Base-by-base conservation (phyloP, 2,888 invertebrate genomes). In the Diarsia dahlii region DNA sequence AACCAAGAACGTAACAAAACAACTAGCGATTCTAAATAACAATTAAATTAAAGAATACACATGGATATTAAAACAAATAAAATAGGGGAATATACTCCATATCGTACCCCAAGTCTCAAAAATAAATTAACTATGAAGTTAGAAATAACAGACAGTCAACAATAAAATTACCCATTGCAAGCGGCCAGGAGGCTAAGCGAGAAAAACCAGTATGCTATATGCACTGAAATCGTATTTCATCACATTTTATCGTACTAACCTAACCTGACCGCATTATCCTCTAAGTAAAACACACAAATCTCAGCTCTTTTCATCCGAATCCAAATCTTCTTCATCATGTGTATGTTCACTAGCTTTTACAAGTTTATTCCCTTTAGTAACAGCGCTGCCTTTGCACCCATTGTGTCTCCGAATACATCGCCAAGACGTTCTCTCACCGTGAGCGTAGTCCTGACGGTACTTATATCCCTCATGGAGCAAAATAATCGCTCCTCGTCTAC, bases 341-440 rank as follows among this genome's bases (percentile, higher is more conserved):
- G 77, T 87, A 63, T 87, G 88, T 28, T 15, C n/a, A 62, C 66
- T 80, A 39, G 75, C 63, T 66, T 82, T 84, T 0, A 85, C 20
- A n/a, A 88, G 39, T 0, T n/a, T 66, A 6, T 69, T 67, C 20
- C 81, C 85, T 3, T 73, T 66, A 23, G 89, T 89, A 4, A 86
- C 87, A 20, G 87, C 86, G 10, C 86, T 72, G n/a, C 79, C 88
- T 71, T 80, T 89, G 63, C 89, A 89, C 9, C 89, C 88, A 50
- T 80, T 66, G n/a, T 84, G 86, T n/a, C 89, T 81, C 56, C 85
- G 80, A 18, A 84, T 81, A 72, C 89, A 89, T 28, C 89, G 76
- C 89, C 89, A 89, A n/a, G 85, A 87, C 10, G 76, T 67, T 39
- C 85, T 86, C 1, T 77, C 60, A 1, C 85, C 84, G 46, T 87